Conservation (phyloP, 2,113 vertebrate genomes). For the Promerops cafer region DNA sequence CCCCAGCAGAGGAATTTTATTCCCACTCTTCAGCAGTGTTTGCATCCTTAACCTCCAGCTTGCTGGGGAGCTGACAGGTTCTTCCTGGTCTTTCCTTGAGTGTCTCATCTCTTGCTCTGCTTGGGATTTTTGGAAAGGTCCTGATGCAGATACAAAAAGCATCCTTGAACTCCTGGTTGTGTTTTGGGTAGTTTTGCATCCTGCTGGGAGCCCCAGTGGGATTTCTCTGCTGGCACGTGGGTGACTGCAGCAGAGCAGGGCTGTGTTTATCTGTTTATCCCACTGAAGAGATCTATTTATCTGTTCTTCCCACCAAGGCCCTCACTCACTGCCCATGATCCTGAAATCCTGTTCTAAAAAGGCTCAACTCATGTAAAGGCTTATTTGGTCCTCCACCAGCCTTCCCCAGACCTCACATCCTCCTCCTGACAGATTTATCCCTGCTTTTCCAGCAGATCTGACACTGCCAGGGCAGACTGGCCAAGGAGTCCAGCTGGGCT, state of each 20-base stretch:
- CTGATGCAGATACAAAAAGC: neutral
- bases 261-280: neutral
- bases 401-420: neutral
- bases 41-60: neutral
- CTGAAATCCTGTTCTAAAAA: neutral
- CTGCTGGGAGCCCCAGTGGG: neutral
- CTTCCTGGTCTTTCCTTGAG: neutral
- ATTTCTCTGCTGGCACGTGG: accelerated
- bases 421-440: neutral
- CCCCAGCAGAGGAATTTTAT: neutral
- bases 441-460: neutral
- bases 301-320: neutral
- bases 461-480: neutral
- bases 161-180: accelerated
- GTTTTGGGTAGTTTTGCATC: neutral
- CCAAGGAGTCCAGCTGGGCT: neutral
- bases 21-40: neutral
- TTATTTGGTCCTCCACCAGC: neutral
- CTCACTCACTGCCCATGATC: accelerated
- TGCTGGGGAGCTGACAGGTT: accelerated
- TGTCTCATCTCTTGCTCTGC: neutral
- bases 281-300: neutral
- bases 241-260: neutral
- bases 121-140: neutral
- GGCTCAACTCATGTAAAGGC: neutral